These are phyloP conservation scores for Thunnus maccoyii DNA, from an alignment of 2,113 vertebrate genomes.

Conservation along the genomic window DNA sequence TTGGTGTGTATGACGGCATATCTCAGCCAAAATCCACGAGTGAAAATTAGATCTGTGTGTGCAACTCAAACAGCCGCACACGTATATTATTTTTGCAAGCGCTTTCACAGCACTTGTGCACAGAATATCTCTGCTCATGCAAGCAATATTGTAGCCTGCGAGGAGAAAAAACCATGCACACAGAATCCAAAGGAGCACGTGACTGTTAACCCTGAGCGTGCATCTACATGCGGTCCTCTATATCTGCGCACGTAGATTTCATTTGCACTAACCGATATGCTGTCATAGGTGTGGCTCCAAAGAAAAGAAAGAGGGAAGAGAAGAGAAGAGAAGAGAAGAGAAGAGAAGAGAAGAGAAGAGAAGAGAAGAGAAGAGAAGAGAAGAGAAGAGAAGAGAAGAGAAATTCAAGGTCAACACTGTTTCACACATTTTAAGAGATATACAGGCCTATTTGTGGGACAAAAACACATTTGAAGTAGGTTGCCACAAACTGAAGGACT, in stretches of 20 bases:
- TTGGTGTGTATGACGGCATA: not conserved
- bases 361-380: not conserved
- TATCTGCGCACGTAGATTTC: no score
- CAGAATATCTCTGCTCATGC: no score
- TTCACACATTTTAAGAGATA: constrained; percentile 41
- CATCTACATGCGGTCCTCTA: no score
- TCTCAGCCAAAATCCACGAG: no score
- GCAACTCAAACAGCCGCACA: no score
- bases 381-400: not conserved
- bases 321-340: not conserved
- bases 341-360: not conserved
- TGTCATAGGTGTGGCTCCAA: constrained; percentile 17
- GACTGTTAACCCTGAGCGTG: no score
- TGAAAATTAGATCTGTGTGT: no score
- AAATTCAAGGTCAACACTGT: constrained; percentile 33
- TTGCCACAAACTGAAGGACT: constrained; percentile 50
- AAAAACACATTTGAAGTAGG: constrained; percentile 41
- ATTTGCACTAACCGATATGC: no score
- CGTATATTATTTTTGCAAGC: no score
- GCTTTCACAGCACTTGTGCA: no score
- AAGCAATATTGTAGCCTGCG: not conserved
- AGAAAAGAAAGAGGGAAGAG: not conserved
- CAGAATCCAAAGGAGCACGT: no score
- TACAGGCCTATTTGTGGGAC: constrained; percentile 20
- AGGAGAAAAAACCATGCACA: no score